phyloP scores from a whole-genome alignment of 1,140 invertebrate species.

The Hyles euphorbiae region DNA sequence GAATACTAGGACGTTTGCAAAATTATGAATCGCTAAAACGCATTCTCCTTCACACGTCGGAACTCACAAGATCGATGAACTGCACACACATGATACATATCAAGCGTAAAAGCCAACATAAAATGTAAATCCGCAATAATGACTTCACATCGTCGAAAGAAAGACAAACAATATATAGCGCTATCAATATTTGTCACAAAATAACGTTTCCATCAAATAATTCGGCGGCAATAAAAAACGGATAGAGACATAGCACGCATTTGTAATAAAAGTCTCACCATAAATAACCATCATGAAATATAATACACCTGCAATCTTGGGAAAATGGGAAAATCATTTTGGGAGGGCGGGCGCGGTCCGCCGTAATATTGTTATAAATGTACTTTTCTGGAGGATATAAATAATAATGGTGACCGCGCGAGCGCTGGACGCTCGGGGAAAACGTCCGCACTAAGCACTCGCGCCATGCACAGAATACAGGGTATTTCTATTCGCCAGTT shows the following conservation, averaged over 20 bases:
- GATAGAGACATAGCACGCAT: slow-evolving; percentile 74
- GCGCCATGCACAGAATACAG: too few species aligned
- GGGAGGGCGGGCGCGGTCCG: slow-evolving; percentile 69
- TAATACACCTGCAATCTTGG: slow-evolving; percentile 74
- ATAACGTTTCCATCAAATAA: slow-evolving; percentile 65
- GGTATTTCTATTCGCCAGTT: too few species aligned
- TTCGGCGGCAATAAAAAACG: slow-evolving; percentile 63
- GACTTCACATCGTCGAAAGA: neutral
- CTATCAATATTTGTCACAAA: slow-evolving; percentile 48
- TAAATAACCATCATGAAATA: slow-evolving; percentile 75
- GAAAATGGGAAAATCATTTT: slow-evolving; percentile 74
- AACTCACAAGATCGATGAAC: neutral
- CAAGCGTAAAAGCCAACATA: neutral
- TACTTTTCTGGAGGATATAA: slow-evolving; percentile 67
- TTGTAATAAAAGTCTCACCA: slow-evolving; percentile 72
- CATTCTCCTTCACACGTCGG: slow-evolving; percentile 13
- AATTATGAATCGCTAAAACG: slow-evolving; percentile 51
- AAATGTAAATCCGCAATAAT: neutral
- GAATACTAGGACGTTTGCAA: slow-evolving; percentile 47
- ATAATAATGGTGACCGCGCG: slow-evolving; percentile 65
- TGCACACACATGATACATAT: too few species aligned
- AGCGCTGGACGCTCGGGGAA: slow-evolving; percentile 11
- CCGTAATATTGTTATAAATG: slow-evolving; percentile 74
- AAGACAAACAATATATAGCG: slow-evolving; percentile 36
- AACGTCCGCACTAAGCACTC: neutral